phyloP scores from a whole-genome alignment of 2,113 vertebrate species.

The Otolemur garnettii region DNA sequence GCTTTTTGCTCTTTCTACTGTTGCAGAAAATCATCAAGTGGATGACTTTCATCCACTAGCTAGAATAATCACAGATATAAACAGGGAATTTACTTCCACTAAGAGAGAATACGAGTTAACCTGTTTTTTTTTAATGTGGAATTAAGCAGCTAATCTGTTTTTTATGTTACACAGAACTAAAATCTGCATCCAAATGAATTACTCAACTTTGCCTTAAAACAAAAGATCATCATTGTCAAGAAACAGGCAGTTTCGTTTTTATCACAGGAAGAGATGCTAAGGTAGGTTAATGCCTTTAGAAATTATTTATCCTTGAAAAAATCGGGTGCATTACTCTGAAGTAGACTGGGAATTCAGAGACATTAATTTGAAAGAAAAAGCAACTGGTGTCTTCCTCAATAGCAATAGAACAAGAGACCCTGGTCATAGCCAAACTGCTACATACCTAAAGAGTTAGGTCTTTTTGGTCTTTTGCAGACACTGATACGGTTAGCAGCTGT shows the following conservation, averaged over 20 bases:
- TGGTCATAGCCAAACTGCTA: conserved; percentile 34
- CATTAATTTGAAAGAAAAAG: conserved; percentile 69
- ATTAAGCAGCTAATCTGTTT: conserved; percentile 44
- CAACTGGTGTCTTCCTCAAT: conserved; percentile 57
- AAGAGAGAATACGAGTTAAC: background rate
- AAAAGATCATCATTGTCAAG: conserved; percentile 63
- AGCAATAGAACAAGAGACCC: background rate
- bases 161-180: conserved; percentile 56
- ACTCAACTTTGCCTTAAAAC: conserved; percentile 53
- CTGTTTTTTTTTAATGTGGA: background rate
- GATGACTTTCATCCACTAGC: background rate
- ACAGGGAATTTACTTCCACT: background rate
- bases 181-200: conserved; percentile 4
- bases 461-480: background rate
- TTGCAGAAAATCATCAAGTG: background rate
- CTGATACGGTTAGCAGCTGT: conserved; percentile 52
- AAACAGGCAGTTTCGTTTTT: conserved; percentile 41
- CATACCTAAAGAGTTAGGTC: conserved; percentile 61
- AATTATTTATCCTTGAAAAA: conserved; percentile 73
- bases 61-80: conserved; percentile 33
- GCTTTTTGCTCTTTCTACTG: background rate
- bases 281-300: conserved; percentile 71
- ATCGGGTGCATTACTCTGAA: conserved; percentile 45
- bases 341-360: conserved; percentile 53
- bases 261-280: conserved; percentile 67